Percentiles rank a stretch among this genome's conserved stretches.
Evolutionary conservation across 2,113 vertebrate genomes (phyloP).

Genomic region (Corvus hawaiiensis): DNA sequence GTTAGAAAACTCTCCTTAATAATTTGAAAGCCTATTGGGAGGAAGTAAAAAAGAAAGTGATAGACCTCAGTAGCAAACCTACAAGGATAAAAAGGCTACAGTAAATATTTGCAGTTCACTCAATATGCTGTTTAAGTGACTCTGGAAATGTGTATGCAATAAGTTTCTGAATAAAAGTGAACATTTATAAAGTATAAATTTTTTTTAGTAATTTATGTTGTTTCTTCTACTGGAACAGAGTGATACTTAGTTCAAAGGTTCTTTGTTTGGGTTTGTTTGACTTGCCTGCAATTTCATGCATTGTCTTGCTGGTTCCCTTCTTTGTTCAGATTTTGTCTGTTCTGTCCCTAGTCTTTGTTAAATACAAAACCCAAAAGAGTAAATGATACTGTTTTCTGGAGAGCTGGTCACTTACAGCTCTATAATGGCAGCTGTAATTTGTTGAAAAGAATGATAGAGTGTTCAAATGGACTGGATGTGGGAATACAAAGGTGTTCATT

Average conservation of each 20-base stretch:
- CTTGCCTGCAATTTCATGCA: neutral
- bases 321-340: neutral
- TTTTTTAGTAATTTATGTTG: neutral
- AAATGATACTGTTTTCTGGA: neutral
- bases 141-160: neutral
- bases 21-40: neutral
- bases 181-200: neutral
- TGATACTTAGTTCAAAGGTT: neutral
- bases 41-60: neutral
- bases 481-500: neutral
- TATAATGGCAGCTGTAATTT: neutral
- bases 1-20: neutral
- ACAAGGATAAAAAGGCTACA: neutral
- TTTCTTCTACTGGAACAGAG: neutral
- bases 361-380: neutral
- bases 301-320: neutral
- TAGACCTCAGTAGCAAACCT: neutral
- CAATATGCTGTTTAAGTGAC: neutral
- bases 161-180: slow-evolving; percentile 20
- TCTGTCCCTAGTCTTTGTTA: neutral
- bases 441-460: neutral
- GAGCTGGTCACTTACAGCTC: neutral
- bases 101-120: neutral
- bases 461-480: neutral
- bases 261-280: neutral